phyloP scores from a whole-genome alignment of 2,113 vertebrate species.

The Calidris pygmaea region DNA sequence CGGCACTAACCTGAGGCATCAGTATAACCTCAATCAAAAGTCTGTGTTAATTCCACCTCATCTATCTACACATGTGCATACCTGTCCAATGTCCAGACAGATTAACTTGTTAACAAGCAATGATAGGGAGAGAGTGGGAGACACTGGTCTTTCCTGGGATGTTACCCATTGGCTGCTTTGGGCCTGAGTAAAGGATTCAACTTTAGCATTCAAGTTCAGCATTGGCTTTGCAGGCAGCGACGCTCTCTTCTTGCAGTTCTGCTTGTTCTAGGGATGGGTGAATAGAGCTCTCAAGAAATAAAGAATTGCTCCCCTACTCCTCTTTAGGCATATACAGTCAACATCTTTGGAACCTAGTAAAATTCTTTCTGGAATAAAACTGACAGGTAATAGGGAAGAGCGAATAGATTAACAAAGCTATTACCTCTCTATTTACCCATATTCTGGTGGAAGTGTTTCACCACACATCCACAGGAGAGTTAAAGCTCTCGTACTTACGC shows the following conservation, averaged over 20 bases:
- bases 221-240: background rate
- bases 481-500: slow-evolving; percentile 71
- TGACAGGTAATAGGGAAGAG: background rate
- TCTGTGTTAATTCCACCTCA: background rate
- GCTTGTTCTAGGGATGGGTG: background rate
- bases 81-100: background rate
- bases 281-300: background rate
- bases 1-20: background rate
- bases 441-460: background rate
- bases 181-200: background rate
- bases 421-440: background rate
- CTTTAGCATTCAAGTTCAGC: background rate
- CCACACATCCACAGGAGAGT: background rate
- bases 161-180: background rate
- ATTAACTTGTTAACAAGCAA: background rate
- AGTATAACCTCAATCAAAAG: background rate
- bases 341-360: background rate
- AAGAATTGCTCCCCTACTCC: background rate
- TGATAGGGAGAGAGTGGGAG: background rate
- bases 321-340: background rate
- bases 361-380: background rate
- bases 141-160: background rate
- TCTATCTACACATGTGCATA: background rate
- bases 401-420: background rate
- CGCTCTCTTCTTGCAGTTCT: background rate